These are phyloP conservation scores for Pungitius pungitius DNA, from an alignment of 2,113 vertebrate genomes.

Conservation along the genomic window DNA sequence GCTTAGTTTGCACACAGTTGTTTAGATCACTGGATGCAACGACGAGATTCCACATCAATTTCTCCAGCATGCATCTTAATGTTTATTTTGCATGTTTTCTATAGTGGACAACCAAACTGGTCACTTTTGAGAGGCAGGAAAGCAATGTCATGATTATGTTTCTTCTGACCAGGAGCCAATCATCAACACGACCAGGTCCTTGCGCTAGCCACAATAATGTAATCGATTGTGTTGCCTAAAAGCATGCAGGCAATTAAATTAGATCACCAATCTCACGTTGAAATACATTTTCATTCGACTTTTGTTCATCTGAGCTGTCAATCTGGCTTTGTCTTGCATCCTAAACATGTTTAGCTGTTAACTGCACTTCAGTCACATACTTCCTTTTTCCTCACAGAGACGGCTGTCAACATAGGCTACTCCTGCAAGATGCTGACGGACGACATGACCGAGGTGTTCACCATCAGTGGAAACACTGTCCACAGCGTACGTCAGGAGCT, in stretches of 20 bases:
- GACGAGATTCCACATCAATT: neutral
- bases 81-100: neutral
- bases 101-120: neutral
- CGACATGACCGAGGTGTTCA: slow-evolving; percentile 90
- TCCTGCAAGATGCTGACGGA: slow-evolving; percentile 97
- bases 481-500: slow-evolving; percentile 92
- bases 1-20: neutral
- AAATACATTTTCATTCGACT: neutral
- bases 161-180: neutral
- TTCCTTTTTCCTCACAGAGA: slow-evolving; percentile 80
- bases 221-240: neutral
- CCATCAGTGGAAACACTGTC: slow-evolving; percentile 89
- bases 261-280: neutral
- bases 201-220: neutral
- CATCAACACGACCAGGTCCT: neutral
- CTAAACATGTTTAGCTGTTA: neutral
- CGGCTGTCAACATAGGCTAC: slow-evolving; percentile 93
- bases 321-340: neutral
- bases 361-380: neutral
- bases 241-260: neutral
- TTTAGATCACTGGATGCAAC: neutral
- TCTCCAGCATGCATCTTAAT: neutral
- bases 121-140: neutral
- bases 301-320: neutral
- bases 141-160: neutral